Percentiles rank a stretch among this genome's conserved stretches.
Conservation (phyloP, 1,140 invertebrate species). For the Sminthurides bifidus region DNA sequence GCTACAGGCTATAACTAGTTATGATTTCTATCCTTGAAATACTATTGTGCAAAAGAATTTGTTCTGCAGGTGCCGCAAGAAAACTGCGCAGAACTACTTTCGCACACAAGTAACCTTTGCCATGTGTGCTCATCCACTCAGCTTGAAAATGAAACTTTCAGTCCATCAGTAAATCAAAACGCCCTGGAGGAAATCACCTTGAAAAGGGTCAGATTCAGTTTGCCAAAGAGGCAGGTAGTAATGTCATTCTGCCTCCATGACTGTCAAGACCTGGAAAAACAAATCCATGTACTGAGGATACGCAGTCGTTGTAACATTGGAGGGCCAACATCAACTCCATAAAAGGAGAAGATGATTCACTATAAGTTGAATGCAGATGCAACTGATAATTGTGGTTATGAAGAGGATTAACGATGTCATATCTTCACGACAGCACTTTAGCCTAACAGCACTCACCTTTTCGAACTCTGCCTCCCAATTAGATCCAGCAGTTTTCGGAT, state of each 20-base stretch:
- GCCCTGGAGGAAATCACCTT: too few species aligned
- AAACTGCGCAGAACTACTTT: too few species aligned
- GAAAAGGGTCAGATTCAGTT: not conserved
- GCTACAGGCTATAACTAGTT: too few species aligned
- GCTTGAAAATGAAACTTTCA: too few species aligned
- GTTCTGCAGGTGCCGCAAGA: too few species aligned
- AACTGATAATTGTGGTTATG: too few species aligned
- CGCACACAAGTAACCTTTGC: too few species aligned
- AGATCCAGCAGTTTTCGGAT: slow-evolving; percentile 8
- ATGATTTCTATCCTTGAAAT: too few species aligned
- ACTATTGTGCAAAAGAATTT: too few species aligned
- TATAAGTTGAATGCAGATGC: too few species aligned
- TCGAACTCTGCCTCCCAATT: slow-evolving; percentile 29
- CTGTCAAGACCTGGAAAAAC: not conserved
- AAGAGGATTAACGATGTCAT: not conserved
- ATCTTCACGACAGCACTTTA: not conserved
- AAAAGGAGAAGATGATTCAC: not conserved
- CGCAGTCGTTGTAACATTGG: not conserved
- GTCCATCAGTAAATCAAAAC: too few species aligned
- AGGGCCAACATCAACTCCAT: not conserved
- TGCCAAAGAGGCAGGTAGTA: not conserved
- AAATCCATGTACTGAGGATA: not conserved
- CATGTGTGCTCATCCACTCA: too few species aligned
- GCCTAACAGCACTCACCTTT: slow-evolving; percentile 6
- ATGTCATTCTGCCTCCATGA: not conserved